Base-by-base conservation (phyloP, 2,797 vertebrate species). In the Hybognathus amarus region DNA sequence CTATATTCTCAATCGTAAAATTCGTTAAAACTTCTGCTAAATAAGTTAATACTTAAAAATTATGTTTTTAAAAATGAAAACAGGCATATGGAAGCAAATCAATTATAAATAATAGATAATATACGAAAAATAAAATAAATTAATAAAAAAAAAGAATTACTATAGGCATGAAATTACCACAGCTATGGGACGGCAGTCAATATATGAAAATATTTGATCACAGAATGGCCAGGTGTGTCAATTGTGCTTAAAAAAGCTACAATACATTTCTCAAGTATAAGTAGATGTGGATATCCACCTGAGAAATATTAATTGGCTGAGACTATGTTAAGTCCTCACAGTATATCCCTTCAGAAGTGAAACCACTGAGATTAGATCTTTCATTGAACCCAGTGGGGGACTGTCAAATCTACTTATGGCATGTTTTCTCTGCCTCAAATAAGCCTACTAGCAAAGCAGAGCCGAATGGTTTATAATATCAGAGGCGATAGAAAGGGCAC, bases 331-430 rank as follows among this genome's bases (percentile, higher is more conserved):
- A 67, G n/a, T 84, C 63, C 74, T 67, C 42, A 85, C 80, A 82
- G 68, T 45, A 83, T 61, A 61, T 84, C 82, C 77, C 77, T 50
- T 83, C 33, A 83, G 45, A 68, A 77, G 69, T 77, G 82, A 80
- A 87, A 79, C 74, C 83, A 79, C 38, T 74, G 70, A 76, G 87
- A 88, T 88, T 88, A 88, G 83, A 88, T 87, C 85, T 79, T 88
- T 87, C 82, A 82, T 83, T 56, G 45, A 80, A 59, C 84, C 69
- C 85, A 17, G 87, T 59, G 27, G 85, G 87, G 79, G 59, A 79
- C 84, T 76, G 87, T 85, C 85, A 79, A 87, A 87, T 87, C 83
- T 79, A 82, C 86, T 88, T 88, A 88, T 54, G 77, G 84, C 80
- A 52, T 79, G 80, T 47, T 76, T 73, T 83, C 77, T 70, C 83